Base-by-base conservation (phyloP, 2,797 vertebrate species). In the Naso thynnoides region DNA sequence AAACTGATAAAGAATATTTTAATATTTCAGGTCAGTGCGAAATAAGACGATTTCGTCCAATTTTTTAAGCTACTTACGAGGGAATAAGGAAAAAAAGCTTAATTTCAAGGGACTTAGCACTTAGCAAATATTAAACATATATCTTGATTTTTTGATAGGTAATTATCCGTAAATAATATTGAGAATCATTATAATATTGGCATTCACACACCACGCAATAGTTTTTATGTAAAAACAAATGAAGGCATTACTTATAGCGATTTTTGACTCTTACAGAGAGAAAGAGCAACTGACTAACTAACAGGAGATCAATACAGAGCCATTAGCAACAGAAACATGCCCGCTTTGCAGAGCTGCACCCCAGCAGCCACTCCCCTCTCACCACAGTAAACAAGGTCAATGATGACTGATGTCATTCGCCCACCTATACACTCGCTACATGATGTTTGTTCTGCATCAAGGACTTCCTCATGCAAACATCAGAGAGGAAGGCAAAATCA, bases 351-450 rank as follows among this genome's bases (percentile, higher is more conserved):
- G 83, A 78, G 70, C 84, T 44, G 62, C 70, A 27, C 75, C n/a
- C 14, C 47, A 73, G 50, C 83, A 57, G 78, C 82, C 79, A 67
- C 88, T 74, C 87, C 81, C 82, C 78, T 62, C 62, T 73, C 60
- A 36, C 58, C 82, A 73, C 79, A 72, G 78, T 66, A 86, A 91
- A 90, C 89, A 90, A 91, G 89, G 88, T 91, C 91, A 86, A 1
- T 8, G 63, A 63, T 70, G 86, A 83, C 84, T 73, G 81, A 87
- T 80, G 90, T 83, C 91, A 88, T 92, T 90, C 79, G 39, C 54
- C 81, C 83, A 76, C 78, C 86, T 72, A 58, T 21, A 73, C 19
- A 33, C 69, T 0, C 44, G 14, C 73, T 54, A 41, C 62, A 23
- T 59, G 4, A 6, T 88, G 41, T 91, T 88, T 90, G 81, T 33